Base-by-base conservation (phyloP, 2,888 invertebrate genomes). In the Chironomus tentans region DNA sequence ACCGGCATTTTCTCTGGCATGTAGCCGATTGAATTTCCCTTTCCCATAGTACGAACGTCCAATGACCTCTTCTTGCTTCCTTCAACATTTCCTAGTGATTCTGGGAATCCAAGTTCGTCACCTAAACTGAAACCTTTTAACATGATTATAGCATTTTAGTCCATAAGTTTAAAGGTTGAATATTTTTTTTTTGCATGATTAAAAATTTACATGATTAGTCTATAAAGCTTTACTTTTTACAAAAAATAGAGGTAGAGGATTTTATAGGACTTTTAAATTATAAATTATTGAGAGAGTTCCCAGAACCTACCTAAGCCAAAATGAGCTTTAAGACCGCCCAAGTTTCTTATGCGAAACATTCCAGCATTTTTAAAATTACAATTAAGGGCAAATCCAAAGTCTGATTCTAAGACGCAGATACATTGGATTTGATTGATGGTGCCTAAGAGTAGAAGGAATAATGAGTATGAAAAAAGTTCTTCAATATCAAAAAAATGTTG, bases 331-430 rank as follows among this genome's bases (percentile, higher is more conserved):
- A 94, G 86, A 80, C 94, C 94, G 83, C 95, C 95, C 81, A 95
- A 90, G 85, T 94, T 94, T 86, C 94, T 88, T 81, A 95, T 92
- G 82, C 95, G 90, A 88, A 95, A 94, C 81, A 95, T 88, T 80
- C 93, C 92, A 79, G 94, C 92, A 85, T 95, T 94, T 87, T 93
- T 93, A 89, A 95, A 94, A 83, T 93, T 93, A 86, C 95, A 95
- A 88, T 94, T 94, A 84, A 95, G 88, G 83, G 90, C 90, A 87
- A 94, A 93, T 80, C 94, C 94, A 83, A 93, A 94, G 85, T 94
- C 94, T 81, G 94, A 93, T 83, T 93, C 92, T 84, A 93, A 48
- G 2, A 74, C 74, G 48, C 74, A 74, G 3, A 62, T 2, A 28
- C 72, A 62, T 62, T 61, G 38, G 62, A 62, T 12, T 62, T 48